Base-by-base conservation (phyloP, 2,888 invertebrate species). In the Keiferia lycopersicella region DNA sequence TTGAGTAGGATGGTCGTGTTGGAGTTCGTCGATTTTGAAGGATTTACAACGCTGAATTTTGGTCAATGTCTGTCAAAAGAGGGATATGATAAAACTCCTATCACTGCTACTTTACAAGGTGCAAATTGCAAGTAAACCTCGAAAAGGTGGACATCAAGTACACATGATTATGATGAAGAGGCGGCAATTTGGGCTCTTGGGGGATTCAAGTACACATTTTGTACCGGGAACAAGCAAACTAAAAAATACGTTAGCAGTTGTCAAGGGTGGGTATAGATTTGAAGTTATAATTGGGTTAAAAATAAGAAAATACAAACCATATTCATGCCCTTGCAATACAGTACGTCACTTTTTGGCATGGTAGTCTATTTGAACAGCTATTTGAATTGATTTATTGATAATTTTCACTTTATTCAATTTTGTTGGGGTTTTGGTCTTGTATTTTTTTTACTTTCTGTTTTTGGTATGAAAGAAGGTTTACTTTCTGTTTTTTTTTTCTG, bases 251-350 rank as follows among this genome's bases (percentile, higher is more conserved):
- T 22, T 22, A 3, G 1, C 8, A 34, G 34, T 34, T n/a, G n/a
- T n/a, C n/a, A n/a, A 34, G 34, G 34, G 7, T 8, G 34, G 10
- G 6, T 34, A 4, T 8, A 34, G 16, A 4, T 45, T 16, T 45
- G 45, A 16, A 45, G 16, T 16, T n/a, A n/a, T 45, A 45, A 3
- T 16, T 45, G n/a, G 3, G 41, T 16, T n/a, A n/a, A n/a, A 16
- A 51, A 18, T 6, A 53, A 22, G 2, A 22, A 22, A 16, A 26
- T 16, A n/a, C 56, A 26, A 26, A 56, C 56, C 34, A 56, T 34
- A 26, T 34, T 34, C 56, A 56, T 39, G 7, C 39, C 61, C 18
- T 30, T 45, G 12, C 34, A 38, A 39, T 18, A 60, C 4, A 58
- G 60, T 20, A 63, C 6, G 16, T 34, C 16, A 11, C 8, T 56